Conservation (phyloP, 2,888 invertebrate species). For the Tanypteryx hageni region DNA sequence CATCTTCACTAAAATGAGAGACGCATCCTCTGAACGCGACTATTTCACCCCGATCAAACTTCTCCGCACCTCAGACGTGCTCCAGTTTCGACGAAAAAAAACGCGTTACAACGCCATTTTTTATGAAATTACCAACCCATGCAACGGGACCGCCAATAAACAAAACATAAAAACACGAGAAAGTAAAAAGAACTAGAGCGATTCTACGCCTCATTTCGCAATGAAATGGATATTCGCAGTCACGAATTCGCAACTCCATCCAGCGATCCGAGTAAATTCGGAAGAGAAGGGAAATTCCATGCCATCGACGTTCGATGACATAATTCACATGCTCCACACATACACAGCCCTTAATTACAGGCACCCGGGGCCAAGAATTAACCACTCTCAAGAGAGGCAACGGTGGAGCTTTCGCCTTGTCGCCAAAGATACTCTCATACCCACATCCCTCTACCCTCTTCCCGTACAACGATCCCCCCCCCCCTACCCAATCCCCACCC, state of each 20-base stretch:
- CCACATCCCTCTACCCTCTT: background rate
- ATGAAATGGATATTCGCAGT: background rate
- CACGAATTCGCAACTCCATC: background rate
- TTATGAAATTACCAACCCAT: too few relatives aligned
- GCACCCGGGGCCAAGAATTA: background rate
- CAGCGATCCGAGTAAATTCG: background rate
- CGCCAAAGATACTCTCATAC: background rate
- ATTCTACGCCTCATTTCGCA: background rate
- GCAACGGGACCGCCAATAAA: too few relatives aligned
- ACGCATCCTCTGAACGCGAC: too few relatives aligned
- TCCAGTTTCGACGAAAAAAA: too few relatives aligned
- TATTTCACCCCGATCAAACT: too few relatives aligned
- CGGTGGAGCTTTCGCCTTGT: background rate
- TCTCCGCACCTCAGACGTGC: too few relatives aligned
- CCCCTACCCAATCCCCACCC: background rate
- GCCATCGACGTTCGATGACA: background rate
- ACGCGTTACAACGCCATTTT: too few relatives aligned
- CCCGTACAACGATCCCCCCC: background rate
- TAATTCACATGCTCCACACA: background rate
- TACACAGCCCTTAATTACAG: background rate
- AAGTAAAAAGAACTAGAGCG: too few relatives aligned
- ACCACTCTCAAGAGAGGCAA: background rate
- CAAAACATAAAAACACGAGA: too few relatives aligned
- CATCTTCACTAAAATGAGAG: too few relatives aligned
- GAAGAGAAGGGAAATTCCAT: background rate